A percentile compares a stretch with the other conserved stretches of the same genome.
Conservation (phyloP, 2,113 vertebrate species). For the Neogobius melanostomus region DNA sequence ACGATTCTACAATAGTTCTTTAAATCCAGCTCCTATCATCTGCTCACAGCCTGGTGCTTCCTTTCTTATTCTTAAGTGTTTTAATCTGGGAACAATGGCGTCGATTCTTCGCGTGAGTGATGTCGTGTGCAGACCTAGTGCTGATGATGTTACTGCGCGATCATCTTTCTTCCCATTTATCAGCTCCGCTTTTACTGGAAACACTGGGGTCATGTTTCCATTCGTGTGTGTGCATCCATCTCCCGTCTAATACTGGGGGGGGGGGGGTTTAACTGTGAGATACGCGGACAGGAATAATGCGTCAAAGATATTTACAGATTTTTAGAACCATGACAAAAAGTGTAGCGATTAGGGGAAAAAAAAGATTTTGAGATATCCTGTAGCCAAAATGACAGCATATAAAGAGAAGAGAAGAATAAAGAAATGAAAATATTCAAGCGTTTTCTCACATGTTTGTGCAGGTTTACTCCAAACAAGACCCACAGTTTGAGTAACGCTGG, state of each 20-base stretch:
- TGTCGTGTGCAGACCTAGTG: conserved; percentile 53
- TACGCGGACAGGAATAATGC: conserved; percentile 58
- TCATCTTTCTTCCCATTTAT: conserved; percentile 74
- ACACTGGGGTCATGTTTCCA: conserved; percentile 60
- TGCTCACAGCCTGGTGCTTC: conserved; percentile 10
- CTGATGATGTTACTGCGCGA: conserved; percentile 67
- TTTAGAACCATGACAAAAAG: neutral
- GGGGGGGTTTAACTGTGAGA: conserved; percentile 56
- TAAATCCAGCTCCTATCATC: conserved; percentile 15
- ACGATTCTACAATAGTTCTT: conserved; percentile 8
- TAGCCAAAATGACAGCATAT: no score
- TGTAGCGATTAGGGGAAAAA: no score
- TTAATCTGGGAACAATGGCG: conserved; percentile 30
- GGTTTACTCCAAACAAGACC: neutral
- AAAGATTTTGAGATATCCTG: neutral
- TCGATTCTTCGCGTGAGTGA: conserved; percentile 28
- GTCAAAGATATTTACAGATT: neutral
- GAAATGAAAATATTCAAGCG: no score
- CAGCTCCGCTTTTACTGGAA: conserved; percentile 66
- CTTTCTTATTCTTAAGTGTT: conserved; percentile 17
- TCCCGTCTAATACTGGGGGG: conserved; percentile 56
- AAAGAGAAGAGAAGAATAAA: no score
- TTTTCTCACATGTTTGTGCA: no score
- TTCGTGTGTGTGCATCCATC: conserved; percentile 20
- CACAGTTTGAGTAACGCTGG: neutral